phyloP scores from a whole-genome alignment of 2,113 vertebrate genomes.

The Otolemur garnettii region DNA sequence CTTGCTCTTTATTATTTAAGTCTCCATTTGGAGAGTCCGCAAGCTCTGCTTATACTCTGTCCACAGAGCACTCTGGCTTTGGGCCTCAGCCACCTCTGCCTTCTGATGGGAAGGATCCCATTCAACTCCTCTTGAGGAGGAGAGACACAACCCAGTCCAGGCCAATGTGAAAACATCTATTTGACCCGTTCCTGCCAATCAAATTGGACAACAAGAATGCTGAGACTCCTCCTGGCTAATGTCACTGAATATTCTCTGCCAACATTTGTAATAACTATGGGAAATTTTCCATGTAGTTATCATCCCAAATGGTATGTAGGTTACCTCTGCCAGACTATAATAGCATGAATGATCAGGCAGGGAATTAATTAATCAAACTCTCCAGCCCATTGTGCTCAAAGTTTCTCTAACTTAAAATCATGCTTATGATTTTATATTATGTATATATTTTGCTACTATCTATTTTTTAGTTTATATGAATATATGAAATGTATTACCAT shows the following conservation, averaged over 20 bases:
- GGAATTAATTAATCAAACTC: neutral
- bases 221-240: neutral
- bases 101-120: neutral
- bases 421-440: neutral
- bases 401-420: neutral
- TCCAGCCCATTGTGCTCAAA: neutral
- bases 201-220: neutral
- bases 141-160: neutral
- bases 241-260: neutral
- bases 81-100: neutral
- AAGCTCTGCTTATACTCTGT: neutral
- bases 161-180: neutral
- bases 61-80: neutral
- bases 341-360: neutral
- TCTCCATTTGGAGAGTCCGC: neutral
- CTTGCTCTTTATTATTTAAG: neutral
- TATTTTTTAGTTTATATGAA: neutral
- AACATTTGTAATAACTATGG: neutral
- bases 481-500: neutral
- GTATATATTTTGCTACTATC: neutral
- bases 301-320: neutral
- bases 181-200: neutral
- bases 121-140: neutral
- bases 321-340: neutral
- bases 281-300: constrained; percentile 2